Conservation (phyloP, 2,113 vertebrate genomes). For the Cyprinus carpio region DNA sequence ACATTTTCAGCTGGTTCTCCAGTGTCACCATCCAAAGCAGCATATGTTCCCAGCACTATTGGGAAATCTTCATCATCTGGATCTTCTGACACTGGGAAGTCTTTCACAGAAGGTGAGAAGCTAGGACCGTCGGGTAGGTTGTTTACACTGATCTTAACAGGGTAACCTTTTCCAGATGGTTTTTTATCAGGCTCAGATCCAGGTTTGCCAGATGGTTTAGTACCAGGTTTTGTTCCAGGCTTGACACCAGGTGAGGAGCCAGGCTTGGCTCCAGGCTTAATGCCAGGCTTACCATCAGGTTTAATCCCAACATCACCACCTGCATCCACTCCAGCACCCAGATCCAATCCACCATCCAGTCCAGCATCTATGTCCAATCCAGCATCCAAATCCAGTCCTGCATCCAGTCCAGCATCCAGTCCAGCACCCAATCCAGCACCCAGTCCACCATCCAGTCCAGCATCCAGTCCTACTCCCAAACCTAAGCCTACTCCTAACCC, state of each 20-base stretch:
- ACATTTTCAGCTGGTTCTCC: slow-evolving; percentile 80
- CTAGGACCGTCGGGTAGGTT: slow-evolving; percentile 80
- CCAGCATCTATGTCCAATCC: slow-evolving; percentile 27
- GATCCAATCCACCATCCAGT: slow-evolving; percentile 15
- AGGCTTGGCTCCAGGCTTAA: slow-evolving; percentile 31
- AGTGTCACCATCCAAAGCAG: slow-evolving; percentile 84
- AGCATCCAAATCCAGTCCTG: neutral
- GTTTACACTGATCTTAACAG: slow-evolving; percentile 74
- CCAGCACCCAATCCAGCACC: neutral
- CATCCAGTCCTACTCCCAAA: neutral
- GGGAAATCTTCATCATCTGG: slow-evolving; percentile 56
- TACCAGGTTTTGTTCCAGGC: slow-evolving; percentile 43
- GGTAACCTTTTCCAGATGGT: slow-evolving; percentile 65
- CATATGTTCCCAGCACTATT: slow-evolving; percentile 72
- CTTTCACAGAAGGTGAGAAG: slow-evolving; percentile 74
- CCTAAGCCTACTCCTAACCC: slow-evolving; percentile 23
- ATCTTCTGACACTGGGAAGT: slow-evolving; percentile 72
- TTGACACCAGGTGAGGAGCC: slow-evolving; percentile 37
- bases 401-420: slow-evolving; percentile 24
- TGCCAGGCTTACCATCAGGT: neutral
- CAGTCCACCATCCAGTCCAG: slow-evolving; percentile 29
- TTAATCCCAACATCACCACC: slow-evolving; percentile 12
- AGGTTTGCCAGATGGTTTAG: slow-evolving; percentile 38
- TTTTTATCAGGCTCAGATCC: slow-evolving; percentile 43
- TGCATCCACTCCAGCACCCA: slow-evolving; percentile 35